Conservation (phyloP, 30 jellyfish, hydroid and myxozoan species). For the Aurelia coerulea region DNA sequence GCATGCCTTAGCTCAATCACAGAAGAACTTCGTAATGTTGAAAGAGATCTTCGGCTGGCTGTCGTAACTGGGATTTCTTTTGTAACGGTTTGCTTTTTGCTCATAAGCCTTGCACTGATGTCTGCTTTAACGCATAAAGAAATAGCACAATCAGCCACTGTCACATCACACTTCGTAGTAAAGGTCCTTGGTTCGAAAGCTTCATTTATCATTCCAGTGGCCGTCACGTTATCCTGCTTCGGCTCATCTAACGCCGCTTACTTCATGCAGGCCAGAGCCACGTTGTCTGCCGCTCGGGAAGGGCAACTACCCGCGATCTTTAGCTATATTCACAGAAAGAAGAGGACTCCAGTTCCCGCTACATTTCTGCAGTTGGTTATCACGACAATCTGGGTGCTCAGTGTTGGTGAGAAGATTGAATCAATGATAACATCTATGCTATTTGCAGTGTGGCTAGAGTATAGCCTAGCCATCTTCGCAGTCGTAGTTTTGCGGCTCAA, state of each 20-base stretch:
- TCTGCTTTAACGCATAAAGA: not conserved
- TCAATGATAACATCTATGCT: not conserved
- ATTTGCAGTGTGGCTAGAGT: slow-evolving; percentile 24
- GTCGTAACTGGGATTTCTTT: slow-evolving; percentile 9
- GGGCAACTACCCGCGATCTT: not conserved
- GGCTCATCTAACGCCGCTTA: not conserved
- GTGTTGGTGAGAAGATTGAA: not conserved
- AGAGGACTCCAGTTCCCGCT: slow-evolving; percentile 19
- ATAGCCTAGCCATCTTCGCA: slow-evolving; percentile 15
- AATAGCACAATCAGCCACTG: slow-evolving; percentile 11
- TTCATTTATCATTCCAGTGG: not conserved
- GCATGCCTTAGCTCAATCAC: not conserved
- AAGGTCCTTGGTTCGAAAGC: not conserved
- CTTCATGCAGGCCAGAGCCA: slow-evolving; percentile 9
- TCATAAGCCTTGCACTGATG: not conserved
- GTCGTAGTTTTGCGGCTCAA: slow-evolving; percentile 16
- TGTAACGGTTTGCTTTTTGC: not conserved
- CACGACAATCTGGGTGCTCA: not conserved
- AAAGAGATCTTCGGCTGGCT: slow-evolving; percentile 3
- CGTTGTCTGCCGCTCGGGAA: slow-evolving; percentile 27
- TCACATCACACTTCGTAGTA: not conserved
- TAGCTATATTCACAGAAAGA: not conserved
- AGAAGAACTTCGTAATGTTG: slow-evolving; percentile 17
- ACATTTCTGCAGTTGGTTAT: not conserved
- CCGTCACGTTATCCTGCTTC: slow-evolving; percentile 22